Conservation (phyloP, 1,140 invertebrate genomes). For the Diachasmimorpha longicaudata region DNA sequence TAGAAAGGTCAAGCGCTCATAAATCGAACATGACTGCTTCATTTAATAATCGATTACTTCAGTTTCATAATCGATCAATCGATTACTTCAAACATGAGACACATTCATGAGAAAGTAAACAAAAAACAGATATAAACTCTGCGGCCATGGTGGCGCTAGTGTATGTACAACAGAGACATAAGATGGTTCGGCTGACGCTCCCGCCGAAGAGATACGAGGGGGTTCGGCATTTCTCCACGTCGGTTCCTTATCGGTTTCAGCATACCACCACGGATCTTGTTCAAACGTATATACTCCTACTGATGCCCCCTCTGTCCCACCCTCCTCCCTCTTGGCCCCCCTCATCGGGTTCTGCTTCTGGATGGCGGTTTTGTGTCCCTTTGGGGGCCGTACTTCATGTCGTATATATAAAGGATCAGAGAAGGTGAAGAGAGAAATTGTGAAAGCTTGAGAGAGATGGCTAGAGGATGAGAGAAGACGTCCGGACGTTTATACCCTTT, state of each 20-base stretch:
- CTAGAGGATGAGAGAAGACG: not conserved
- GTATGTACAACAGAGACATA: conserved; percentile 14
- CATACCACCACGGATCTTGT: conserved; percentile 28
- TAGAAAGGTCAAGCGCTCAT: too few species aligned
- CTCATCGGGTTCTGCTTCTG: conserved; percentile 3
- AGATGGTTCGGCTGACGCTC: conserved; percentile 11
- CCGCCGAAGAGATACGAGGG: conserved; percentile 22
- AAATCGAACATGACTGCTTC: too few species aligned
- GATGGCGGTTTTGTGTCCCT: conserved; percentile 14
- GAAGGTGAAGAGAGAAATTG: not conserved
- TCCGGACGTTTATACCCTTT: conserved; percentile 21
- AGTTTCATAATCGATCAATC: too few species aligned
- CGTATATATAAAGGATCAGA: not conserved
- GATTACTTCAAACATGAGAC: too few species aligned
- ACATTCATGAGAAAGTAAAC: too few species aligned
- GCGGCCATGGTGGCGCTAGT: too few species aligned
- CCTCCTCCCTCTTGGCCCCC: not conserved
- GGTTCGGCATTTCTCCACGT: conserved; percentile 32
- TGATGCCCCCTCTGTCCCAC: not conserved
- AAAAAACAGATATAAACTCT: too few species aligned
- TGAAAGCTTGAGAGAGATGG: not conserved
- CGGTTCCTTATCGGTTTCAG: conserved; percentile 28
- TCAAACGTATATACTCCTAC: conserved; percentile 6
- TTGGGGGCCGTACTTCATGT: not conserved
- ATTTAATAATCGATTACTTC: too few species aligned